A percentile compares a stretch with the other conserved stretches of the same genome.
Evolutionary conservation across 2,797 vertebrate genomes (phyloP).

Genomic region (Pelochelys cantorii): DNA sequence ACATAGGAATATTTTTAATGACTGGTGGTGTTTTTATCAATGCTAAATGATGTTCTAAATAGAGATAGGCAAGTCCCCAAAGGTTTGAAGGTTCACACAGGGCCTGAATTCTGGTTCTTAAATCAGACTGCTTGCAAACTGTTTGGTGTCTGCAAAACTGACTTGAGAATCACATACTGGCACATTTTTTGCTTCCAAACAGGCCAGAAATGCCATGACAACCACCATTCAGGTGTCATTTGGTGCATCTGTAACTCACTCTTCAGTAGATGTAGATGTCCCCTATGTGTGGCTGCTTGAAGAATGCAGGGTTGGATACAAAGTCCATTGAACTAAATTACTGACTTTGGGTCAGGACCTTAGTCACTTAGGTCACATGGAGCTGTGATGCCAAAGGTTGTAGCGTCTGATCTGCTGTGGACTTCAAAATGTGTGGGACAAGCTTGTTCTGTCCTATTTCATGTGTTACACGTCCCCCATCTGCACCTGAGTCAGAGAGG

Average conservation of each 20-base stretch:
- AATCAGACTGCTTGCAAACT: neutral
- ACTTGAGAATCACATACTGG: fast-evolving
- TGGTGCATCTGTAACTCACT: neutral
- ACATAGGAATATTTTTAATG: neutral
- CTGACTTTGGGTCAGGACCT: fast-evolving
- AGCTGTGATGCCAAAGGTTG: neutral
- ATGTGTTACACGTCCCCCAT: neutral
- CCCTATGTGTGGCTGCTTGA: fast-evolving
- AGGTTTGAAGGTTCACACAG: neutral
- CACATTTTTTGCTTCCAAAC: neutral
- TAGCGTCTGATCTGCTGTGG: neutral
- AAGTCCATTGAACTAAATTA: neutral
- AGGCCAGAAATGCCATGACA: neutral
- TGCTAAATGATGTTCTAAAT: neutral
- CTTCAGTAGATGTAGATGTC: fast-evolving
- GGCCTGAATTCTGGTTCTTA: neutral
- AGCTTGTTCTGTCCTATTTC: neutral
- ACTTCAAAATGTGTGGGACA: neutral
- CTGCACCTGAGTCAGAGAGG: neutral
- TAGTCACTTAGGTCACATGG: neutral
- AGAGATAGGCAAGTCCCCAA: neutral
- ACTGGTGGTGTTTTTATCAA: neutral
- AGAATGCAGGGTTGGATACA: neutral
- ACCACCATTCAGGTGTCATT: fast-evolving
- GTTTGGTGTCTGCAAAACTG: neutral